These are phyloP conservation scores for Lanius ludovicianus DNA, from an alignment of 2,113 vertebrate species.

Conservation along the genomic window DNA sequence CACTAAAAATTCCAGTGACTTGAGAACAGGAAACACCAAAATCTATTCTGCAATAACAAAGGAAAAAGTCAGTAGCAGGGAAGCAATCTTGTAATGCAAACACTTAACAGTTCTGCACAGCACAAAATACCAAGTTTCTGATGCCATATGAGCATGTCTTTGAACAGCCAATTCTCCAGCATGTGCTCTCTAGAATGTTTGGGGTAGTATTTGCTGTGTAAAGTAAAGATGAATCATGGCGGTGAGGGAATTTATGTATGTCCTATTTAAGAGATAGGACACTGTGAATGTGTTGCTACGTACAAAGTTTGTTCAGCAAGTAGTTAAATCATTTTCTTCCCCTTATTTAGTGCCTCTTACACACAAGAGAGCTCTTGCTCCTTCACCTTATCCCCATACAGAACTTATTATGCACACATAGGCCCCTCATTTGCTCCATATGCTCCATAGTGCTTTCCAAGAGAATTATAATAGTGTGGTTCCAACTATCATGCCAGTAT, in stretches of 20 bases:
- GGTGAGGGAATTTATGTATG: background rate
- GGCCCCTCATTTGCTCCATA: constrained; percentile 64
- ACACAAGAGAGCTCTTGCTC: constrained; percentile 61
- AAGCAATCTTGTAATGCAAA: background rate
- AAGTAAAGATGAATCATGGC: background rate
- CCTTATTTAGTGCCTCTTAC: constrained; percentile 55
- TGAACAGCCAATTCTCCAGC: background rate
- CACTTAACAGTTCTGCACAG: background rate
- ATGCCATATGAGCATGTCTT: background rate
- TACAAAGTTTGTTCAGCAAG: constrained; percentile 30
- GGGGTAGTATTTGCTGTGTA: background rate
- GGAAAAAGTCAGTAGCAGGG: background rate
- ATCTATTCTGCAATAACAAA: background rate
- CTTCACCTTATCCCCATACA: constrained; percentile 63
- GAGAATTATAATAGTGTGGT: constrained; percentile 64
- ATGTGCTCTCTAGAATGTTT: background rate
- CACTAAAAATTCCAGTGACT: background rate
- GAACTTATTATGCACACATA: constrained; percentile 56
- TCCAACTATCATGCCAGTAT: constrained; percentile 52
- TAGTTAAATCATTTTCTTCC: constrained; percentile 54
- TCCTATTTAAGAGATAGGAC: constrained; percentile 6
- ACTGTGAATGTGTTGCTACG: background rate
- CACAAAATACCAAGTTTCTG: background rate
- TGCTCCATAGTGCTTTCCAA: constrained; percentile 65
- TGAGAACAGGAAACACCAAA: background rate